Evolutionary conservation across 2,113 vertebrate genomes (phyloP).

Genomic region (Aspiorhynchus laticeps): DNA sequence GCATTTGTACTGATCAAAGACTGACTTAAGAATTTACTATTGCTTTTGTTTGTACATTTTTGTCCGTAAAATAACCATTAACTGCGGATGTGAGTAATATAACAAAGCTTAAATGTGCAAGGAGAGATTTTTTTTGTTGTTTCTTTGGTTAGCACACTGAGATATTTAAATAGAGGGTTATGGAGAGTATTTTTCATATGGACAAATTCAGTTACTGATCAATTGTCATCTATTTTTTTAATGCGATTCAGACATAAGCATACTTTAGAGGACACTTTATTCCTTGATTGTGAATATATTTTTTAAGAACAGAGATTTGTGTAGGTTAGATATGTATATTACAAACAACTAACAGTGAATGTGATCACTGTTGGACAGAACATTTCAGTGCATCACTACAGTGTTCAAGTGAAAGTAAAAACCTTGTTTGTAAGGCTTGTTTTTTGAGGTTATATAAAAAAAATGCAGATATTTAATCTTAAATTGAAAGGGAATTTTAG

Average conservation of each 20-base stretch:
- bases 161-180: slow-evolving; percentile 28
- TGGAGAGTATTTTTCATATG: background rate
- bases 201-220: slow-evolving; percentile 47
- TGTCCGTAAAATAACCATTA: slow-evolving; percentile 58
- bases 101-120: slow-evolving; percentile 67
- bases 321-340: slow-evolving; percentile 15
- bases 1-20: slow-evolving; percentile 67
- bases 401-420: slow-evolving; percentile 16
- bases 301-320: slow-evolving; percentile 41
- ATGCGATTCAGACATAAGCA: slow-evolving; percentile 8
- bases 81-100: slow-evolving; percentile 58
- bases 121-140: slow-evolving; percentile 57
- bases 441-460: background rate
- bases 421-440: slow-evolving; percentile 6
- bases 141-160: slow-evolving; percentile 59
- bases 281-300: slow-evolving; percentile 64
- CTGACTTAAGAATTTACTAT: slow-evolving; percentile 68
- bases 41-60: slow-evolving; percentile 69
- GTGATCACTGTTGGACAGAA: slow-evolving; percentile 1
- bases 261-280: slow-evolving; percentile 63
- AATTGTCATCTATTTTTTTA: slow-evolving; percentile 60
- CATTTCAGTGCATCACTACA: slow-evolving; percentile 2
- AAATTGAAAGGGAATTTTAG: background rate
- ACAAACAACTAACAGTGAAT: slow-evolving; percentile 4
- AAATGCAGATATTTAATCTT: slow-evolving; percentile 10